These are phyloP conservation scores for Suncus etruscus DNA, from an alignment of 2,113 vertebrate genomes.

Conservation along the genomic window DNA sequence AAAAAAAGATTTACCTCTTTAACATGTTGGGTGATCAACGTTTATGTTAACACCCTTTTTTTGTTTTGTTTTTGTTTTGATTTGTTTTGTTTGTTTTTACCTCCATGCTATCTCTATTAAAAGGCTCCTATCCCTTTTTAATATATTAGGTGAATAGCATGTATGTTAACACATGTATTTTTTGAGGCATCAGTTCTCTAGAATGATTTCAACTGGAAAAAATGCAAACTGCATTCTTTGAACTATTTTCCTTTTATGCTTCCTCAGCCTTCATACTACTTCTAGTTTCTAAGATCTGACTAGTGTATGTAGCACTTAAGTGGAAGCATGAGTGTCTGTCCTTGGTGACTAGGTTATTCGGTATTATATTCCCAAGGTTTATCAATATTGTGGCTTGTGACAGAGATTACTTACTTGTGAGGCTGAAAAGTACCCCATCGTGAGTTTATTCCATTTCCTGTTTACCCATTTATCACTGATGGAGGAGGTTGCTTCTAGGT, in stretches of 20 bases:
- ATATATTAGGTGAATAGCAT: neutral
- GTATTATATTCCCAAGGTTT: neutral
- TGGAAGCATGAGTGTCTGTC: neutral
- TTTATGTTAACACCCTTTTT: too few species aligned
- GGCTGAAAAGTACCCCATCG: neutral
- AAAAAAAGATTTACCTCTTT: neutral
- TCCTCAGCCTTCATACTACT: constrained; percentile 21
- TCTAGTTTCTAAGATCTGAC: constrained; percentile 27
- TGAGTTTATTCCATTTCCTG: neutral
- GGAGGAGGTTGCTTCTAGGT: neutral
- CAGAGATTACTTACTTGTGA: neutral
- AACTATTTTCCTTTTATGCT: neutral
- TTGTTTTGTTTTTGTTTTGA: too few species aligned
- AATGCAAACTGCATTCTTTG: neutral
- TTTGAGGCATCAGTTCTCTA: neutral
- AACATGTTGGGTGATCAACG: neutral
- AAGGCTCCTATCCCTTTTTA: too few species aligned
- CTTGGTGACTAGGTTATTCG: constrained; percentile 5
- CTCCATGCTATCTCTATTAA: too few species aligned
- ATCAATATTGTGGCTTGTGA: neutral
- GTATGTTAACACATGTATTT: neutral
- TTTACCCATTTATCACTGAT: neutral
- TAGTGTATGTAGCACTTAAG: neutral
- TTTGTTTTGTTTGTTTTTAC: too few species aligned
- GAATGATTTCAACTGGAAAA: constrained; percentile 41